Base-by-base conservation (phyloP, 1,140 invertebrate genomes). In the Pteromalus puparum region DNA sequence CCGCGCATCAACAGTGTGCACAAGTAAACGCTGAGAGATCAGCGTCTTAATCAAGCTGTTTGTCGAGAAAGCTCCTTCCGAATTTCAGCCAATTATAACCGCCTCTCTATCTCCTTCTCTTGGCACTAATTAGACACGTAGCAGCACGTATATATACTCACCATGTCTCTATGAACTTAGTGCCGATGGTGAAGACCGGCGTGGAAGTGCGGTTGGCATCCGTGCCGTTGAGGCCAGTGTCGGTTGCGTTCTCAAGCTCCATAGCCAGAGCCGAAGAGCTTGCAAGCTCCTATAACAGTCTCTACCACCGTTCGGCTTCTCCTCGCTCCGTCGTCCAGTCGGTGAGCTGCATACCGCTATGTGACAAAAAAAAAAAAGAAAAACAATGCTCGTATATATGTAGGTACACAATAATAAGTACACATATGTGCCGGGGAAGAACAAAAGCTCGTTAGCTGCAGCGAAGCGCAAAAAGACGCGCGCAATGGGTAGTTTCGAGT, bases 151-250 rank as follows among this genome's bases (percentile, higher is more conserved):
- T 18, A 18, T 12, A 18, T 1, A 18, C 95, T 94, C 88, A 95
- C 95, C 95, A 96, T 91, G 95, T 94, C 68, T 94, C 94, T 85
- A 96, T 96, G 90, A 95, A 96, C 85, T 94, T 94, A 18, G 93
- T 94, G 84, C 95, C 95, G 84, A 96, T 96, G 48, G 95, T 94
- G 89, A 94, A 96, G 86, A 96, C 95, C 24, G 94, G 93, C 65
- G 95, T 94, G 15, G 87, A 83, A 30, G 94, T 95, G 81, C 93
- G 92, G 91, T 95, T 95, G 42, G 83, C 73, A 73, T 92, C 91
- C 72, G 90, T 91, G 88, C 88, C 89, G 48, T 91, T 91, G 78
- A 91, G 87, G 89, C 90, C 88, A 75, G 85, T 87, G 48, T 92
- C 89, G 12, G 91, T 92, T 18, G 86, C 88, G 88, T 91, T 92